These are phyloP conservation scores for Lonchura striata DNA, from an alignment of 2,113 vertebrate species.

Conservation along the genomic window DNA sequence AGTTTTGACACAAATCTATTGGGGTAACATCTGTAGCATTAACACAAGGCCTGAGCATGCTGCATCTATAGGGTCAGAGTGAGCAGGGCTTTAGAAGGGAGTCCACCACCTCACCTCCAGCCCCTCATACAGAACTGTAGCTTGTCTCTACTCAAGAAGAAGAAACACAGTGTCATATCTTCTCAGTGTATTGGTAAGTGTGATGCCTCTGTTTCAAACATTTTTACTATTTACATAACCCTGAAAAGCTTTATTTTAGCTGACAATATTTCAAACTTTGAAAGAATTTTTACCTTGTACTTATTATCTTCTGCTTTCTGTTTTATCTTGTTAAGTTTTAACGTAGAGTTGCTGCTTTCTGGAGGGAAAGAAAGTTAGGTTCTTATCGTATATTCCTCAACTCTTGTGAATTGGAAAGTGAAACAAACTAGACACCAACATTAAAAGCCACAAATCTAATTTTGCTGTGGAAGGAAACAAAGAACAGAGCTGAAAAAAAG, in stretches of 20 bases:
- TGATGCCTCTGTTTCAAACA: background rate
- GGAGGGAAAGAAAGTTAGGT: background rate
- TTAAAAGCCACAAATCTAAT: slow-evolving; percentile 23
- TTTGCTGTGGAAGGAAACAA: background rate
- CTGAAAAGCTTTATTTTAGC: background rate
- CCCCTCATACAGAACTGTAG: background rate
- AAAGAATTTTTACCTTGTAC: background rate
- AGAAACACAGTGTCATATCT: background rate
- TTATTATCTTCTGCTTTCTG: background rate
- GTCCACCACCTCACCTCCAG: background rate
- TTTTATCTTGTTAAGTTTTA: background rate
- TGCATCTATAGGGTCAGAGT: background rate
- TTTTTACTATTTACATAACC: background rate
- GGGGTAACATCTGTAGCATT: background rate
- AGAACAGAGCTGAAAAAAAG: background rate
- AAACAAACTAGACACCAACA: slow-evolving; percentile 10
- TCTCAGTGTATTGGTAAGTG: background rate
- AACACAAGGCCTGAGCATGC: background rate
- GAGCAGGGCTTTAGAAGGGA: background rate
- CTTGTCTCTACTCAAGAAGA: background rate
- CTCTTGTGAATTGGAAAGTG: slow-evolving; percentile 15
- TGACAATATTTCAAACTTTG: background rate
- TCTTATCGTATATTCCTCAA: background rate
- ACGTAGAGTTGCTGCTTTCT: background rate
- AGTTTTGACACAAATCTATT: background rate